Evolutionary conservation across 2,113 vertebrate species (phyloP).

Genomic region (Myotis davidii): DNA sequence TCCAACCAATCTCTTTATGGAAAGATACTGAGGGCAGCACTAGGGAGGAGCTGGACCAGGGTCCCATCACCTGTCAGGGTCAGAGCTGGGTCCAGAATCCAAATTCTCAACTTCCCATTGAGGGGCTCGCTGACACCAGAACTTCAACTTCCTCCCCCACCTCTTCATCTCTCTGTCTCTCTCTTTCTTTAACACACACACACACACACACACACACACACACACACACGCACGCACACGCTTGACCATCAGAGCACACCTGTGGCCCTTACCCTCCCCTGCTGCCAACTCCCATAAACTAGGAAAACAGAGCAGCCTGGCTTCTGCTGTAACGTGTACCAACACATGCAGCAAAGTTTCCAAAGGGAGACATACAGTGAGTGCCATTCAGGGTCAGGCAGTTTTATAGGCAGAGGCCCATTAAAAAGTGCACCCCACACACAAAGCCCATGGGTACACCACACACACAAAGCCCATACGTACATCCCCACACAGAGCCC

Average conservation of each 20-base stretch:
- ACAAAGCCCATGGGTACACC: background rate
- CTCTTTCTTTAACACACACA: background rate
- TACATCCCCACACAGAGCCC: background rate
- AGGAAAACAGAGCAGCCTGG: conserved; percentile 77
- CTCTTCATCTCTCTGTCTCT: background rate
- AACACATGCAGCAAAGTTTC: conserved; percentile 80
- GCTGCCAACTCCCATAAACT: conserved; percentile 78
- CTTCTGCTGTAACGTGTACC: conserved; percentile 72
- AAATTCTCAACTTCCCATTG: background rate
- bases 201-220: background rate
- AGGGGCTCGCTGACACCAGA: background rate
- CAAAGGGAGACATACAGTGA: conserved; percentile 82
- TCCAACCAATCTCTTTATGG: background rate
- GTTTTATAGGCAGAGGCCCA: conserved; percentile 72
- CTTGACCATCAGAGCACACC: conserved; percentile 19
- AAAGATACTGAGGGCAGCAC: background rate
- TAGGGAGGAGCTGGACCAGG: background rate
- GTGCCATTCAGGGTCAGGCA: conserved; percentile 78
- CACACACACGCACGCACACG: background rate
- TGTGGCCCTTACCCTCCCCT: background rate
- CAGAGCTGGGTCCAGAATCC: background rate
- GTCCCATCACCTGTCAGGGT: background rate
- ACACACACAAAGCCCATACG: background rate
- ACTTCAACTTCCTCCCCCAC: background rate
- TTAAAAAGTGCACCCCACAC: conserved; percentile 54